Evolutionary conservation across 2,797 vertebrate genomes (phyloP).

Genomic region (Lepus townsendii): DNA sequence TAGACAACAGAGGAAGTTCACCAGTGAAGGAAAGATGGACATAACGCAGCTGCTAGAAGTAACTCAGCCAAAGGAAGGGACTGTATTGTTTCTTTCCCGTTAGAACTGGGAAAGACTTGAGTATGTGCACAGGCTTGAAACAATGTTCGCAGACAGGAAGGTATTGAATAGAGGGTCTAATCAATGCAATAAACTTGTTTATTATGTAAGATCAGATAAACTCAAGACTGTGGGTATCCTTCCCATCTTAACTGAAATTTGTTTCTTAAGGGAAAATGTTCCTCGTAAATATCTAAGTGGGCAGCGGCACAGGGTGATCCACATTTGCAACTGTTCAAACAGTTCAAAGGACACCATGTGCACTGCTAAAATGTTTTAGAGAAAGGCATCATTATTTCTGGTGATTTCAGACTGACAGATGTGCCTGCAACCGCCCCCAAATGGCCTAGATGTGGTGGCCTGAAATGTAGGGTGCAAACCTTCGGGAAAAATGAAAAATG

Average conservation of each 20-base stretch:
- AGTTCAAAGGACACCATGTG: background rate
- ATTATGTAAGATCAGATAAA: background rate
- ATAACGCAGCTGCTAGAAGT: background rate
- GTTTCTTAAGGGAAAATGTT: background rate
- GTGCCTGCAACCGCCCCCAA: background rate
- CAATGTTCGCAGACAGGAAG: background rate
- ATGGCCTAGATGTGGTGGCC: background rate
- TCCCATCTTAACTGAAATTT: background rate
- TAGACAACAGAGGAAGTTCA: background rate
- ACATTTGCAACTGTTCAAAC: background rate
- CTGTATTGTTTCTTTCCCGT: background rate
- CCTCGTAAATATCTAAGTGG: background rate
- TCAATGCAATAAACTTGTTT: background rate
- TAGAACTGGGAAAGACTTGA: background rate
- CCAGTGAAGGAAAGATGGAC: background rate
- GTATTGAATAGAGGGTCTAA: background rate
- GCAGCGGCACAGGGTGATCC: background rate
- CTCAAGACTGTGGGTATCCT: background rate
- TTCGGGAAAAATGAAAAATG: background rate
- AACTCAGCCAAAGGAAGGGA: background rate
- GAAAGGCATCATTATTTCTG: background rate
- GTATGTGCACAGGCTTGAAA: background rate
- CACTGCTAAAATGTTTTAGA: background rate
- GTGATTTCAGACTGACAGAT: background rate
- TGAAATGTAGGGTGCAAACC: background rate